phyloP scores from a whole-genome alignment of 2,888 invertebrate species.

The Stenodema calcarata region DNA sequence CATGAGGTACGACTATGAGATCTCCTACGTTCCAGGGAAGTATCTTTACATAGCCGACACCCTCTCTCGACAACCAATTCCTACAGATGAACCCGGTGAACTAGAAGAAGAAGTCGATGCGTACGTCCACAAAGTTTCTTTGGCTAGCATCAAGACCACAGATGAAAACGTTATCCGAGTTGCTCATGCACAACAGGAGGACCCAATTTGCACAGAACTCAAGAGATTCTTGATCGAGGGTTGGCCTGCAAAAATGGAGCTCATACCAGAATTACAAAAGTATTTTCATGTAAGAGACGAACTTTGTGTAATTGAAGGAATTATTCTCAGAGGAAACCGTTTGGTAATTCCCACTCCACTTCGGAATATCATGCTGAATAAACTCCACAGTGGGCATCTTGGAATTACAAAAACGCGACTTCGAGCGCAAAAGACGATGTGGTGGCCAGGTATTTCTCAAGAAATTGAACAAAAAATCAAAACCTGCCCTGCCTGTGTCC shows the following conservation, averaged over 20 bases:
- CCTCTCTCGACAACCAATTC: background rate
- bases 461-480: constrained; percentile 29
- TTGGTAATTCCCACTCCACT: background rate
- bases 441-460: constrained; percentile 46
- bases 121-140: background rate
- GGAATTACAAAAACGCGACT: constrained; percentile 15
- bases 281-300: constrained; percentile 3
- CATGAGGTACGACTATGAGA: background rate
- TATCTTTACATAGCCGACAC: background rate
- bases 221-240: background rate
- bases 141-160: background rate
- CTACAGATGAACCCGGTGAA: background rate
- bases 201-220: background rate
- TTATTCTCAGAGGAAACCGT: background rate
- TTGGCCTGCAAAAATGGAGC: background rate
- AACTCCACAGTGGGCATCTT: constrained; percentile 32
- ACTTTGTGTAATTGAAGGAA: background rate
- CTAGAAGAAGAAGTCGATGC: constrained; percentile 10
- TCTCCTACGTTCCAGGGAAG: constrained; percentile 8
- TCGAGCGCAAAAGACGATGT: constrained; percentile 26
- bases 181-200: background rate
- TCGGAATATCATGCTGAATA: constrained; percentile 3
- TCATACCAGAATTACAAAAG: background rate
- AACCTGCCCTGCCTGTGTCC: constrained; percentile 22
- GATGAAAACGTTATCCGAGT: constrained; percentile 12